These are phyloP conservation scores for Luffia ferchaultella DNA, from an alignment of 2,888 invertebrate genomes.

Conservation along the genomic window DNA sequence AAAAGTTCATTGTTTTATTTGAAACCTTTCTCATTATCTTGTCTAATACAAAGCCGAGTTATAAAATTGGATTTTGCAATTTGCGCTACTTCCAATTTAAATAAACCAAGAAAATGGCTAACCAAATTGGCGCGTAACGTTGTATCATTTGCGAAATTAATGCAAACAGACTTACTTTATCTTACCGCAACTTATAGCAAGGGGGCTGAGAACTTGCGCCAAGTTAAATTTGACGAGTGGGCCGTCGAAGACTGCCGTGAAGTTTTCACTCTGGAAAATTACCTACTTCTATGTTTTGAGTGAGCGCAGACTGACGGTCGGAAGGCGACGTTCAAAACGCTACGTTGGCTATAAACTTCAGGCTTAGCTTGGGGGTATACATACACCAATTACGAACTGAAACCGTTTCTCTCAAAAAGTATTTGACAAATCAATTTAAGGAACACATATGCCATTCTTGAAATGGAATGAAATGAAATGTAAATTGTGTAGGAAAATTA, in stretches of 20 bases:
- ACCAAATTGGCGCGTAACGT: neutral
- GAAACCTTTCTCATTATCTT: no score
- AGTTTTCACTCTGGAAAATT: slow-evolving; percentile 21
- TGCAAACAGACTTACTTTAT: slow-evolving; percentile 18
- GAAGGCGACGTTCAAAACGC: neutral
- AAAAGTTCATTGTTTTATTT: no score
- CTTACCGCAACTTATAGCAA: slow-evolving; percentile 19
- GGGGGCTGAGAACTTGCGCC: slow-evolving; percentile 1
- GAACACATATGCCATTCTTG: no score
- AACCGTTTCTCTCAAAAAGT: no score
- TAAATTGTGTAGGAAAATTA: no score
- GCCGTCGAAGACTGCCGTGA: slow-evolving; percentile 10
- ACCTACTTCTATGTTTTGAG: slow-evolving; percentile 10
- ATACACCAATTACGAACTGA: no score
- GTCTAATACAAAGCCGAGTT: no score
- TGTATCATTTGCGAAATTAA: slow-evolving; percentile 16
- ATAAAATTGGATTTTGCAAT: neutral
- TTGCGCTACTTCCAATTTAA: neutral
- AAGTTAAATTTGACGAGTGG: slow-evolving; percentile 22
- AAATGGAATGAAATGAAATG: no score
- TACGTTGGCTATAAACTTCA: no score
- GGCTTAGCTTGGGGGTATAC: no score
- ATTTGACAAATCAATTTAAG: no score
- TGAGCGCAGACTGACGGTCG: neutral
- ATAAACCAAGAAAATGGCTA: neutral